These are phyloP conservation scores for Edolisoma coerulescens DNA, from an alignment of 2,113 vertebrate genomes.

Conservation along the genomic window DNA sequence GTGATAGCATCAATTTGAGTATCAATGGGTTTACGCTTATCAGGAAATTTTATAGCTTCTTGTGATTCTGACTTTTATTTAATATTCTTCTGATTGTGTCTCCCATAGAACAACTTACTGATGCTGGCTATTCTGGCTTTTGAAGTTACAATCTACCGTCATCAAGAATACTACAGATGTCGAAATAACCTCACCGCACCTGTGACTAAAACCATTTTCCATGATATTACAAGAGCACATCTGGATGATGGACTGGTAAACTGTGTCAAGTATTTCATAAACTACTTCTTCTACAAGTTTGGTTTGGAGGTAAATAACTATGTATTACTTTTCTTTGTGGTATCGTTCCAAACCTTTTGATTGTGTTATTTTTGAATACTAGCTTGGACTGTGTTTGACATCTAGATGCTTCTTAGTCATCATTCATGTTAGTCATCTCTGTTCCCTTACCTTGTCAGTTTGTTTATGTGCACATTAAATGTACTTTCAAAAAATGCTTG, in stretches of 20 bases:
- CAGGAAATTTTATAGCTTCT: neutral
- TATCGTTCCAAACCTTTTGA: neutral
- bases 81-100: neutral
- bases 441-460: neutral
- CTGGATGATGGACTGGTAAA: slow-evolving; percentile 89
- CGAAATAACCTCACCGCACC: slow-evolving; percentile 88
- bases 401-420: neutral
- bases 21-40: neutral
- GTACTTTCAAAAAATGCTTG: neutral
- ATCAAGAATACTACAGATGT: slow-evolving; percentile 90
- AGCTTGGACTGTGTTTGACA: neutral
- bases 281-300: slow-evolving; percentile 99
- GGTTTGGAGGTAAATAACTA: slow-evolving; percentile 86
- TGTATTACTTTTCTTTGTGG: neutral
- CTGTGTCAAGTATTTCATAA: slow-evolving; percentile 95
- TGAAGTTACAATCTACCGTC: slow-evolving; percentile 94
- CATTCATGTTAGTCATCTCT: neutral
- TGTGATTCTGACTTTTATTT: neutral
- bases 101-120: slow-evolving; percentile 86
- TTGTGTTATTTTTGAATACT: neutral
- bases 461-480: neutral
- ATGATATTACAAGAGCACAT: slow-evolving; percentile 91
- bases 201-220: slow-evolving; percentile 91
- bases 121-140: slow-evolving; percentile 93
- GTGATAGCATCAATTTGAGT: neutral